phyloP scores from a whole-genome alignment of 2,797 vertebrate genomes.

The Alcedo atthis region DNA sequence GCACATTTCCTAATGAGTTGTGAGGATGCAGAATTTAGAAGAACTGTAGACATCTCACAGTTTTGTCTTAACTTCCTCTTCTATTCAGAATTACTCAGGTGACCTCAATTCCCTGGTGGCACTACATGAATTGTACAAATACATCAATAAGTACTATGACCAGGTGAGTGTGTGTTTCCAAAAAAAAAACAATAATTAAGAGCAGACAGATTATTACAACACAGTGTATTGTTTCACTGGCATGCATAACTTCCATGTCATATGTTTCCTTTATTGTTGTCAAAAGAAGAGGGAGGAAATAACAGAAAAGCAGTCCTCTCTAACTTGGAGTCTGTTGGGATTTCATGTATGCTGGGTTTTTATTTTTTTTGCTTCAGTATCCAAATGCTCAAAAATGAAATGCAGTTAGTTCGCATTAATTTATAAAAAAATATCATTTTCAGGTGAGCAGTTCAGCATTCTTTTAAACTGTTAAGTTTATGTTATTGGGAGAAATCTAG shows the following conservation, averaged over 20 bases:
- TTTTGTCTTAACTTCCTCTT: slow-evolving; percentile 48
- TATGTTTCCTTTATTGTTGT: not conserved
- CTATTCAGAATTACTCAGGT: slow-evolving; percentile 91
- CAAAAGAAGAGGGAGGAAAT: not conserved
- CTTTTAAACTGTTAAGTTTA: not conserved
- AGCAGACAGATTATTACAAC: not conserved
- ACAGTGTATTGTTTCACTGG: not conserved
- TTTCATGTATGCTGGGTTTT: rapidly evolving
- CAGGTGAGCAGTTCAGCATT: not conserved
- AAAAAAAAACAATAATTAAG: not conserved
- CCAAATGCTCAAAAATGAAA: not conserved
- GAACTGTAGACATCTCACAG: not conserved
- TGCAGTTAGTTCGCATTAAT: not conserved
- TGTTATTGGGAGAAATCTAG: not conserved
- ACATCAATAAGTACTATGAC: slow-evolving; percentile 99
- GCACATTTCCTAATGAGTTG: not conserved
- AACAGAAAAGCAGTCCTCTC: not conserved
- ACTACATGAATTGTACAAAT: slow-evolving; percentile 97
- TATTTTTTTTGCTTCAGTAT: not conserved
- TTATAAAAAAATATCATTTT: not conserved
- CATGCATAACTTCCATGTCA: not conserved
- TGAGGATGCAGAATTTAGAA: not conserved
- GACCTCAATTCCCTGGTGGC: slow-evolving; percentile 96
- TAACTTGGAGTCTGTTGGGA: not conserved
- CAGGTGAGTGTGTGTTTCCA: slow-evolving; percentile 83